phyloP scores from a whole-genome alignment of 2,113 vertebrate genomes.

The Trematomus loennbergii region DNA sequence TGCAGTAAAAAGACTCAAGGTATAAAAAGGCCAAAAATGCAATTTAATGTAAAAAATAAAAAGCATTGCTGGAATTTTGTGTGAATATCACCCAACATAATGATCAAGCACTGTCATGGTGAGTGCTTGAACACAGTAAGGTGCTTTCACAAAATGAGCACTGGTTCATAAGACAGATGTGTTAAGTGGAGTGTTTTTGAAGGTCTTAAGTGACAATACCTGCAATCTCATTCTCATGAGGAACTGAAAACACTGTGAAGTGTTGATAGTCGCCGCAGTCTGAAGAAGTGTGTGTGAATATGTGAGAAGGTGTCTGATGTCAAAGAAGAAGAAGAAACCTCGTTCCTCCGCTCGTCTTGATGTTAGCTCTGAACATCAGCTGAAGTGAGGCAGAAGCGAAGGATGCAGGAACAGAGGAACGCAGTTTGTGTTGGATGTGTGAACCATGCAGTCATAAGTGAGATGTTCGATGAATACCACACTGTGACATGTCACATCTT shows the following conservation, averaged over 20 bases:
- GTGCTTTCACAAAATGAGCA: constrained; percentile 67
- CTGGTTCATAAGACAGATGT: constrained; percentile 43
- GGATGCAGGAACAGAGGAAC: constrained; percentile 17
- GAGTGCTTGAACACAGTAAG: constrained; percentile 47
- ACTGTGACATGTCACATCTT: constrained; percentile 35
- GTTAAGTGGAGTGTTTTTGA: constrained; percentile 71
- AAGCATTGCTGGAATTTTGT: background rate
- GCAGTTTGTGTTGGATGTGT: constrained; percentile 32
- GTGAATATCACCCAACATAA: constrained; percentile 14
- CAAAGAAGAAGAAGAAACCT: background rate
- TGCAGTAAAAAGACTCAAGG: background rate
- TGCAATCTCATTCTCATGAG: constrained; percentile 73
- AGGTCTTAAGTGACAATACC: constrained; percentile 72
- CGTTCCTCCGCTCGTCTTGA: background rate
- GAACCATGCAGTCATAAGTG: constrained; percentile 29
- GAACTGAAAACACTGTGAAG: constrained; percentile 70
- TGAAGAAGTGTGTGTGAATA: constrained; percentile 43
- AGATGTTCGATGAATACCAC: constrained; percentile 37
- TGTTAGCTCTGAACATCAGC: constrained; percentile 34
- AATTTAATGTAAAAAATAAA: background rate
- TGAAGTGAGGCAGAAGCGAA: background rate
- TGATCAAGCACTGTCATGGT: constrained; percentile 32
- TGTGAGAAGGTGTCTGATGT: constrained; percentile 38
- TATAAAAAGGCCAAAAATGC: constrained; percentile 10
- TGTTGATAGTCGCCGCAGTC: constrained; percentile 57